Percentiles rank a stretch among this genome's conserved stretches.
Conservation (phyloP, 2,888 invertebrate species). For the Athetis lepigone region DNA sequence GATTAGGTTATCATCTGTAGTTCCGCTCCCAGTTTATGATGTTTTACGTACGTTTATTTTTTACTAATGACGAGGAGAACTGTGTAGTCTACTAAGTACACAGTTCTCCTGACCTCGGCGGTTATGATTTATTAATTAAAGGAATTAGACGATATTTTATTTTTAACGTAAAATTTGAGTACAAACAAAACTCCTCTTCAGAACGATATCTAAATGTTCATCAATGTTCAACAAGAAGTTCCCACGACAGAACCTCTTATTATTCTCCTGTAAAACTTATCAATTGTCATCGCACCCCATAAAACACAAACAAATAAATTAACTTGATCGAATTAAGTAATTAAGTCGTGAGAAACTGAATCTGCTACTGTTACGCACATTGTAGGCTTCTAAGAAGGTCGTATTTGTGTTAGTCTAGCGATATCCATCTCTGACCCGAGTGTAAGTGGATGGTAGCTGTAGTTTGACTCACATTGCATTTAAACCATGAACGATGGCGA, state of each 20-base stretch:
- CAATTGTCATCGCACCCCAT: constrained; percentile 10
- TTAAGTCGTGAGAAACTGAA: constrained; percentile 61
- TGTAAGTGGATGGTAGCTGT: constrained; percentile 78
- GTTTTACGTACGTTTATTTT: constrained; percentile 17
- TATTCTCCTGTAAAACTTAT: constrained; percentile 1
- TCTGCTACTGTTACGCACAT: constrained; percentile 44
- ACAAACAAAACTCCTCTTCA: no score
- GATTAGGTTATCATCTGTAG: constrained; percentile 66
- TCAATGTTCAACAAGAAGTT: constrained; percentile 12
- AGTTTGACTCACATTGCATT: constrained; percentile 81
- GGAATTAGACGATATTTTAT: no score
- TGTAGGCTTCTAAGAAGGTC: constrained; percentile 49
- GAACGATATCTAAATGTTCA: no score
- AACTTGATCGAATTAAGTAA: constrained; percentile 64
- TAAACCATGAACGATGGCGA: constrained; percentile 76
- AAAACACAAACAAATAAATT: constrained; percentile 34
- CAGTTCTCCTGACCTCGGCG: no score
- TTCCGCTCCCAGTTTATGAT: constrained; percentile 57
- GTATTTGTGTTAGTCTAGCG: constrained; percentile 58
- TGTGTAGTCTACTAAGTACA: neutral
- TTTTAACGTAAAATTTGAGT: no score
- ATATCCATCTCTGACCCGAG: constrained; percentile 80
- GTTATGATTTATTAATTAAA: neutral
- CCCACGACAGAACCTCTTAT: neutral
- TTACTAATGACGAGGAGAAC: neutral